Evolutionary conservation across 1,140 invertebrate species (phyloP), one percentile per base, ranked within the genome.

Genomic region (Nebria ingens): DNA sequence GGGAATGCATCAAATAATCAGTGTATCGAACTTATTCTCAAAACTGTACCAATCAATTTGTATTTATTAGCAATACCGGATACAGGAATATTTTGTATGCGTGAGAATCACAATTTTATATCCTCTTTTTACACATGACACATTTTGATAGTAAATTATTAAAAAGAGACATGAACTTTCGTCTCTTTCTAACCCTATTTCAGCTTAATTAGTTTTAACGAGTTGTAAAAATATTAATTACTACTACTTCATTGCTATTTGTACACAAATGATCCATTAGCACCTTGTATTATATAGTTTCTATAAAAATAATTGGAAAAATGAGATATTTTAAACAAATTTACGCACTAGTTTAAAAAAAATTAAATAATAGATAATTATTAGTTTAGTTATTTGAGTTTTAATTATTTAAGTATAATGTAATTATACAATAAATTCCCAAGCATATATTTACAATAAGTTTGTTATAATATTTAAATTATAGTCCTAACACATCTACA

Each of bases 401-500:
- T 45, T 45, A 45, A 12, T 45, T 12, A 45, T 45, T 45, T 45
- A n/a, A n/a, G 40, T 45, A 45, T 45, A 17, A 51, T 51, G 21
- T 51, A 51, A 51, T 21, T 51, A 51, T 51, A 51, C 21, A 21
- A 20, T 51, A 21, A 51, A 50, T 4, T 13, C 50, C 21, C 50
- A 51, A 49, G 2, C 42, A 15, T 51, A 23, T 21, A 45, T 45
- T 45, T 45, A 45, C 40, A 45, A 17, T 45, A 45, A 4, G 17
- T 51, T 9, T 34, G 25, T 34, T n/a, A n/a, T n/a, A n/a, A n/a
- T n/a, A n/a, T n/a, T n/a, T n/a, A n/a, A n/a, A n/a, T n/a, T n/a
- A n/a, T n/a, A n/a, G n/a, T n/a, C n/a, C n/a, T n/a, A n/a, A n/a
- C n/a, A n/a, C n/a, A n/a, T n/a, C n/a, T n/a, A n/a, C n/a, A n/a